Conservation (phyloP, 2,113 vertebrate genomes). For the Notechis scutatus region DNA sequence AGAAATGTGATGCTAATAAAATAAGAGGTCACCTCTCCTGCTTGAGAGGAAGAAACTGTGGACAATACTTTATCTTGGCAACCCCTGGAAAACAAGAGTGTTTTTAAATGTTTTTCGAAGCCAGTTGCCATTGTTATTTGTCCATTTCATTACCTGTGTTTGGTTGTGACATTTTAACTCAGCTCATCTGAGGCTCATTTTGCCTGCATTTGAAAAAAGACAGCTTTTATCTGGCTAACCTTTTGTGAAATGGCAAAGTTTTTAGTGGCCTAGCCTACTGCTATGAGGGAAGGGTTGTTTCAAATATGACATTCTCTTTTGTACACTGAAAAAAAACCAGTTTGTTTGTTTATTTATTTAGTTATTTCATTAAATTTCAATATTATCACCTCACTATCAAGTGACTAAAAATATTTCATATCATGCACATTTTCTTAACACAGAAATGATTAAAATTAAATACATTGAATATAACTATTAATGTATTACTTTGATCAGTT, state of each 20-base stretch:
- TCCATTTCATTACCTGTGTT: conserved; percentile 53
- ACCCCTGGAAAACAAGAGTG: background rate
- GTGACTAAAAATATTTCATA: background rate
- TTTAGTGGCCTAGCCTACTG: conserved; percentile 45
- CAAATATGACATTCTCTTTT: background rate
- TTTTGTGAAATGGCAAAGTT: conserved; percentile 43
- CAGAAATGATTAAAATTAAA: background rate
- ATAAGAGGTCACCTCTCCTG: conserved; percentile 3
- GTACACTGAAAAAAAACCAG: background rate
- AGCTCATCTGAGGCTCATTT: conserved; percentile 49
- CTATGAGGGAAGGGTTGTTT: background rate
- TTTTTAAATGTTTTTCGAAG: conserved; percentile 50
- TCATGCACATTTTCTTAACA: background rate
- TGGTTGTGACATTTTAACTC: conserved; percentile 55
- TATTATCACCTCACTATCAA: background rate
- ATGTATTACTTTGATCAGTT: background rate
- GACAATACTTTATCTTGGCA: background rate
- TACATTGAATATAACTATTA: background rate
- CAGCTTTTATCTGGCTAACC: conserved; percentile 38
- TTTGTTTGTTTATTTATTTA: background rate
- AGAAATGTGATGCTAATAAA: conserved; percentile 31
- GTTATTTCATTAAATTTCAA: background rate
- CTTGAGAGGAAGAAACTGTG: rapidly evolving
- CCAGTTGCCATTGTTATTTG: conserved; percentile 24
- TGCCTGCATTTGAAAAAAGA: conserved; percentile 46